A percentile compares a stretch with the other conserved stretches of the same genome.
phyloP scores from a whole-genome alignment of 2,797 vertebrate species.

The Amblyopsis hoosieri region DNA sequence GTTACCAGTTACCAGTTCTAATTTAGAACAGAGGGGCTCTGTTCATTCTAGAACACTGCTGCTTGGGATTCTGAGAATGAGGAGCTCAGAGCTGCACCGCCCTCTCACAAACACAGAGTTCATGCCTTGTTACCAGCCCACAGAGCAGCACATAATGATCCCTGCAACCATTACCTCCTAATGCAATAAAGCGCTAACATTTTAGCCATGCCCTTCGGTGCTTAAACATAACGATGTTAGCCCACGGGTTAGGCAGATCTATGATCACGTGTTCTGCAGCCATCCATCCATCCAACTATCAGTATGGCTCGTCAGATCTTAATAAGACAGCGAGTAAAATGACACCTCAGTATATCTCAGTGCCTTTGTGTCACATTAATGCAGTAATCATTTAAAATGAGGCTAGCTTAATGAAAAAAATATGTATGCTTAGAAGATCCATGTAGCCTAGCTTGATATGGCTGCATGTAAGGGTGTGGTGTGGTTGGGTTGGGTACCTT shows the following conservation, averaged over 20 bases:
- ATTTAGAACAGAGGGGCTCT: constrained; percentile 73
- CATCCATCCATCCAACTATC: constrained; percentile 48
- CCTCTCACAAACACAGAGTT: constrained; percentile 68
- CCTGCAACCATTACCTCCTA: constrained; percentile 69
- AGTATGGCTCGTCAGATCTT: constrained; percentile 27
- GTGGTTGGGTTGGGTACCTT: background rate
- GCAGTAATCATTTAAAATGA: constrained; percentile 18
- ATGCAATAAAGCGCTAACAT: constrained; percentile 70
- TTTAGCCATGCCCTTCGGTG: constrained; percentile 65
- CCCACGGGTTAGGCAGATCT: constrained; percentile 55
- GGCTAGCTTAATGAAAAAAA: background rate
- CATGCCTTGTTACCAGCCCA: constrained; percentile 75
- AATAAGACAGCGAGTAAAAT: constrained; percentile 43
- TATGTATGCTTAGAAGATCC: background rate
- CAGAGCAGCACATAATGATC: constrained; percentile 68
- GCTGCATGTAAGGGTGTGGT: background rate
- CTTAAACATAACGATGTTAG: constrained; percentile 65
- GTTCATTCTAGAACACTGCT: constrained; percentile 65
- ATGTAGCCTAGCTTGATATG: background rate
- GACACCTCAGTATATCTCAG: constrained; percentile 37
- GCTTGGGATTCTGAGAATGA: constrained; percentile 73
- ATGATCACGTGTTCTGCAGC: constrained; percentile 43
- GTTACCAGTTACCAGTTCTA: constrained; percentile 59
- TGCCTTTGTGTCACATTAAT: constrained; percentile 55
- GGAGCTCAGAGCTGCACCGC: constrained; percentile 65